Evolutionary conservation across 2,797 vertebrate genomes (phyloP).

Genomic region (Holocentrus rufus): DNA sequence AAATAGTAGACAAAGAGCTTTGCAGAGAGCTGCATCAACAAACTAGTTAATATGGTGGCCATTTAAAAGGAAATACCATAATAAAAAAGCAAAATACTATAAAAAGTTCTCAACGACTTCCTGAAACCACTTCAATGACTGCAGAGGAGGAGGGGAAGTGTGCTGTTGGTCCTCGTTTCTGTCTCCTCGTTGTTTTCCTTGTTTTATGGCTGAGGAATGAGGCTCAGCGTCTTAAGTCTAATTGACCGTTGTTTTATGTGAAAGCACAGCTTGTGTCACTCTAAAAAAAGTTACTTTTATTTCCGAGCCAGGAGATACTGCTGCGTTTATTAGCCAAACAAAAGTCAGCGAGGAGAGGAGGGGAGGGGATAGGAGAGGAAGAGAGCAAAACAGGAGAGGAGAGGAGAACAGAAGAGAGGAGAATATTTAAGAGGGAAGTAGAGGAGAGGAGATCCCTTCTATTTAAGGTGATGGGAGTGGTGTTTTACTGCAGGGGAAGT

Average conservation of each 20-base stretch:
- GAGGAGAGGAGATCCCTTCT: no score
- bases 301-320: constrained; percentile 46
- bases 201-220: constrained; percentile 51
- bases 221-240: constrained; percentile 44
- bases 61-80: constrained; percentile 14
- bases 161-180: constrained; percentile 11
- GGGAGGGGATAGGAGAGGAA: constrained; percentile 1
- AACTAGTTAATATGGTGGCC: constrained; percentile 3
- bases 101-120: constrained; percentile 7
- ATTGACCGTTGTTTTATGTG: constrained; percentile 62
- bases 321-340: constrained; percentile 58
- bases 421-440: not conserved
- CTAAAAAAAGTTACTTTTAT: constrained; percentile 48
- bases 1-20: not conserved
- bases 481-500: no score
- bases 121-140: constrained; percentile 11
- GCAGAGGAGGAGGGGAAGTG: constrained; percentile 19
- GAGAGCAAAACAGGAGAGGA: not conserved
- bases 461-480: no score
- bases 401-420: not conserved
- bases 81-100: constrained; percentile 14
- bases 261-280: constrained; percentile 56
- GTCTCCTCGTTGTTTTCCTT: constrained; percentile 34
- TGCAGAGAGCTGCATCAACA: not conserved
- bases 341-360: constrained; percentile 16